These are phyloP conservation scores for Nasonia longicornis DNA, from an alignment of 1,140 invertebrate species.

Conservation along the genomic window DNA sequence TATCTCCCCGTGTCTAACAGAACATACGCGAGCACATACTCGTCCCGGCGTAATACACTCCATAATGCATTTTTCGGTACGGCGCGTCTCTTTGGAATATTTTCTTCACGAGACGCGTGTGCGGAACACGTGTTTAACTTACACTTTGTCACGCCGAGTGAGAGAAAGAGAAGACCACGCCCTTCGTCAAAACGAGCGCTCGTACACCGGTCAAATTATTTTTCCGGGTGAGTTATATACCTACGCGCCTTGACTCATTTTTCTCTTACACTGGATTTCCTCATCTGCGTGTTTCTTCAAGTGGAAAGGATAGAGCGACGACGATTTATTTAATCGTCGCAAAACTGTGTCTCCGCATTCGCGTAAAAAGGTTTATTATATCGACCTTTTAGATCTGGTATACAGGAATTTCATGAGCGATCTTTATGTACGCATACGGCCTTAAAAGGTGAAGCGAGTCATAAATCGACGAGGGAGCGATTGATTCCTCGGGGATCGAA, in stretches of 20 bases:
- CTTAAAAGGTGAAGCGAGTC: background rate
- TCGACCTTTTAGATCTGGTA: background rate
- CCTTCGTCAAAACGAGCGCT: slow-evolving; percentile 46
- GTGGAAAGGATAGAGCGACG: too few species aligned
- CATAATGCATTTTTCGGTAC: slow-evolving; percentile 24
- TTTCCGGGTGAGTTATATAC: background rate
- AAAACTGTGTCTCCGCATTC: background rate
- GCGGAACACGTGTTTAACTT: slow-evolving; percentile 55
- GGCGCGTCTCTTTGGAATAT: slow-evolving; percentile 40
- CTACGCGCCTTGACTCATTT: too few species aligned
- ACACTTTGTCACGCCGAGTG: slow-evolving; percentile 54
- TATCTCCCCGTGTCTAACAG: background rate
- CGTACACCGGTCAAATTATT: slow-evolving; percentile 39
- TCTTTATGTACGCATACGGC: too few species aligned
- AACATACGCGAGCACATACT: background rate
- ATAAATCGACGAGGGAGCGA: background rate
- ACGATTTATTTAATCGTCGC: too few species aligned
- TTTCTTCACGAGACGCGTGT: slow-evolving; percentile 21
- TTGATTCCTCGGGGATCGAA: background rate
- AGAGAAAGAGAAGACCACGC: slow-evolving; percentile 47
- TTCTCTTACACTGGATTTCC: background rate
- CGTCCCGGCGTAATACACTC: background rate
- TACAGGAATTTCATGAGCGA: background rate
- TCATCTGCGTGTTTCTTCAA: background rate
- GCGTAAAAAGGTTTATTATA: background rate